A percentile compares a stretch with the other conserved stretches of the same genome.
Conservation (phyloP, 1,140 invertebrate species). For the Meloidogyne hapla region DNA sequence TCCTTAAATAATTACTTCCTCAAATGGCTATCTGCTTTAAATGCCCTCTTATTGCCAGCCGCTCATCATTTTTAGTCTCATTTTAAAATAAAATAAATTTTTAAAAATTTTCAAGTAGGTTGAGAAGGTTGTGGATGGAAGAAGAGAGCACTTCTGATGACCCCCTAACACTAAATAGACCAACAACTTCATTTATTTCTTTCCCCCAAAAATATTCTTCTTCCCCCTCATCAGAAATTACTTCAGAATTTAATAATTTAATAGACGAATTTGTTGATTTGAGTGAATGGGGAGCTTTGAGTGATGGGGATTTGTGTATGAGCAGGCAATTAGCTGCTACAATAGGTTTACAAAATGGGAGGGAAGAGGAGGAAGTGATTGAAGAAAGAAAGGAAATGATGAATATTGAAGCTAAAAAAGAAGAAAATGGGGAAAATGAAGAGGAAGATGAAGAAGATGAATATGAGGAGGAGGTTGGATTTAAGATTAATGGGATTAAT, state of each 20-base stretch:
- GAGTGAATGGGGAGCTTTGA: slow-evolving; percentile 19
- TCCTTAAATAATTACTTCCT: too few species aligned
- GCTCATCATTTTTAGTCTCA: too few species aligned
- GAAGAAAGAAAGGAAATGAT: neutral
- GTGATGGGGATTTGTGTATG: slow-evolving; percentile 26
- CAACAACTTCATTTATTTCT: neutral
- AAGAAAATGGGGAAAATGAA: neutral
- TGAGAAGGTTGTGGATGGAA: slow-evolving; percentile 13
- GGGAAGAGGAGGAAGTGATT: too few species aligned
- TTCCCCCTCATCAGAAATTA: neutral
- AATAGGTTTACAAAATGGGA: neutral
- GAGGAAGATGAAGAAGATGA: slow-evolving; percentile 3
- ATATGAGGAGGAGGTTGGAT: neutral
- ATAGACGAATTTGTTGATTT: slow-evolving; percentile 14
- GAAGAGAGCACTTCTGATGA: slow-evolving; percentile 8
- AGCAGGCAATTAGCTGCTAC: slow-evolving; percentile 10
- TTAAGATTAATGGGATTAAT: too few species aligned
- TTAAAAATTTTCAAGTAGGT: too few species aligned
- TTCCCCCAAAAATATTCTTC: neutral
- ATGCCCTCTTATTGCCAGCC: too few species aligned
- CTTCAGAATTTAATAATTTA: neutral
- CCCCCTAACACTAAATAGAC: neutral
- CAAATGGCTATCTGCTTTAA: too few species aligned
- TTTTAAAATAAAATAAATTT: too few species aligned
- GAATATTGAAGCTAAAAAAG: neutral